Base-by-base conservation (phyloP, 2,797 vertebrate species). In the Crax fasciolata region DNA sequence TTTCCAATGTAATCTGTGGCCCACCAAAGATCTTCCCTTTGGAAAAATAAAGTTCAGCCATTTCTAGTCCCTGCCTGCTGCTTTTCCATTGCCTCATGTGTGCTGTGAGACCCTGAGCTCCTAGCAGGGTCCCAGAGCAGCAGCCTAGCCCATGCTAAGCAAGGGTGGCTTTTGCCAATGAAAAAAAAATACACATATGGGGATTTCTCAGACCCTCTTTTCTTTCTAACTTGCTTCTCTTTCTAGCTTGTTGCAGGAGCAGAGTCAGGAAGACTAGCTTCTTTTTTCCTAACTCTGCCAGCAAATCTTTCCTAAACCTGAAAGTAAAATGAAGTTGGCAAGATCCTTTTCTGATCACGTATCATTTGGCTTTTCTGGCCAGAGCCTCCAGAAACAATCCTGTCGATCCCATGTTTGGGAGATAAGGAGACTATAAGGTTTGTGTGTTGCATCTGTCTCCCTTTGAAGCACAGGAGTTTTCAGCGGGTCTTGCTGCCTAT, bases 1-100 rank as follows among this genome's bases (percentile, higher is more conserved):
- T 98, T 98, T 98, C 98, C 95, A 87, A 55, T 95, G 97, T 98
- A 98, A 98, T 98, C 98, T 98, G 97, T 85, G 97, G 96, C 94
- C 93, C 98, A 97, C 92, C 94, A 91, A 96, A 97, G 91, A 95
- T 90, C 95, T 84, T 91, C 87, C 72, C 90, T 97, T 96, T 92
- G 95, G 96, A 98, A 98, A 98, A 98, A 97, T 97, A 97, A 97
- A 98, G 98, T 97, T 91, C 87, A 97, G 58, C 87, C 84, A 61
- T 96, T 96, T 96, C 90, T 96, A 25, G 89, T 80, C 70, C 76
- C 82, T 75, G 70, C 91, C 90, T 96, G 91, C 87, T 97, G 67
- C 95, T 97, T 98, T 98, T 96, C 95, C 96, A 97, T 97, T 97
- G 97, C 95, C 88, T 98, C 96, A 94, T 96, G 86, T 55, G 11